Percentiles rank a stretch among this genome's conserved stretches.
phyloP scores from a whole-genome alignment of 2,113 vertebrate species.

The Microtus ochrogaster region DNA sequence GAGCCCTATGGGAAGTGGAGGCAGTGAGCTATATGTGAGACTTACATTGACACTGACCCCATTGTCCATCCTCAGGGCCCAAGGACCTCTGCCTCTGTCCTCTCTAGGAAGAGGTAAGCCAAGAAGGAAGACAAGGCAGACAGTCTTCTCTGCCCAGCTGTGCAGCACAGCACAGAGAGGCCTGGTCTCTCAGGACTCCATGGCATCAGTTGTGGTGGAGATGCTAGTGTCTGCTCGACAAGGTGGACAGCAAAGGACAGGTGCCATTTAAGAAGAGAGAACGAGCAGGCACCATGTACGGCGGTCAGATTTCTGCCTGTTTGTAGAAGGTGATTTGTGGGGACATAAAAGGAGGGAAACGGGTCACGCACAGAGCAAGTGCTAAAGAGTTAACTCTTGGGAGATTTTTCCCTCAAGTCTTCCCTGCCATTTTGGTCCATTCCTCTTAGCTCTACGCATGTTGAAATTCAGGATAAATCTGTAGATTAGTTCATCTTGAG shows the following conservation, averaged over 20 bases:
- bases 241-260: neutral
- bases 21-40: neutral
- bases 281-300: neutral
- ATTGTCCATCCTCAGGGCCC: neutral
- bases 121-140: neutral
- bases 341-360: neutral
- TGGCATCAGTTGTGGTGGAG: neutral
- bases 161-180: too few species aligned
- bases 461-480: neutral
- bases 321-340: neutral
- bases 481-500: conserved; percentile 23
- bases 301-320: neutral
- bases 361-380: neutral
- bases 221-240: neutral
- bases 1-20: neutral
- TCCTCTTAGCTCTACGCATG: neutral
- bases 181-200: neutral
- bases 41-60: neutral
- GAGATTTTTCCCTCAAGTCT: neutral
- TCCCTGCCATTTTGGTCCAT: neutral
- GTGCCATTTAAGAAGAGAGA: neutral
- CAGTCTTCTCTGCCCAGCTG: neutral
- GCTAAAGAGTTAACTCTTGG: neutral
- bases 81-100: neutral
- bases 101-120: neutral